Evolutionary conservation across 2,113 vertebrate genomes (phyloP), one percentile per base, ranked within the genome.

Genomic region (Pontoporia blainvillei): DNA sequence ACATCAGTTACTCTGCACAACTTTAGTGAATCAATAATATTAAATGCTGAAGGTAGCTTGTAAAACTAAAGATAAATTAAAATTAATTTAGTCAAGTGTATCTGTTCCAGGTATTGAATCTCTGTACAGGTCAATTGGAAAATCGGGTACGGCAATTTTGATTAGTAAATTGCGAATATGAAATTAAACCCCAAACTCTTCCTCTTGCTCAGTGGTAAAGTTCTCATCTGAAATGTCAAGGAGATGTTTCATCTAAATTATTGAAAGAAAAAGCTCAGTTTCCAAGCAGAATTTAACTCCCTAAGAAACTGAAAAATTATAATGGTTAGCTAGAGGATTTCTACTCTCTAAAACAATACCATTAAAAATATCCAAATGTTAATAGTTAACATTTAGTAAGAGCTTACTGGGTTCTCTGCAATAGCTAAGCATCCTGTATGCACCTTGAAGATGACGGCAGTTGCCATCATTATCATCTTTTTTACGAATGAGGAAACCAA

Each of bases 1-100:
- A 75, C 29, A 20, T 69, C 79, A 72, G 34, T 81, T 66, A 76
- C 11, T 81, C 52, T 31, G 18, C 13, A 54, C 34, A 75, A 34
- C 20, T 71, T 93, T 76, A 71, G 64, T 73, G 36, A 95, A 94
- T 88, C 59, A 87, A 41, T 78, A 92, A 57, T 39, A 86, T 85
- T 46, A 91, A 76, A 73, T 44, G 29, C 71, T 86, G 21, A 87
- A 94, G 75, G 64, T 82, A 84, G 87, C 69, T 79, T 52, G 72
- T 39, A 81, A 90, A 94, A 87, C 39, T 83, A 81, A 75, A 92
- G 61, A 86, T 67, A 89, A 79, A 89, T 73, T 95, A 41, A 82
- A 95, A 86, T 78, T 85, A 93, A 89, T 66, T 75, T 95, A 76
- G 72, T 92, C 64, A 92, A 96, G 93, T 78, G n/a, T 81, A 93